phyloP scores from a whole-genome alignment of 2,113 vertebrate genomes.

The Petromus typicus region DNA sequence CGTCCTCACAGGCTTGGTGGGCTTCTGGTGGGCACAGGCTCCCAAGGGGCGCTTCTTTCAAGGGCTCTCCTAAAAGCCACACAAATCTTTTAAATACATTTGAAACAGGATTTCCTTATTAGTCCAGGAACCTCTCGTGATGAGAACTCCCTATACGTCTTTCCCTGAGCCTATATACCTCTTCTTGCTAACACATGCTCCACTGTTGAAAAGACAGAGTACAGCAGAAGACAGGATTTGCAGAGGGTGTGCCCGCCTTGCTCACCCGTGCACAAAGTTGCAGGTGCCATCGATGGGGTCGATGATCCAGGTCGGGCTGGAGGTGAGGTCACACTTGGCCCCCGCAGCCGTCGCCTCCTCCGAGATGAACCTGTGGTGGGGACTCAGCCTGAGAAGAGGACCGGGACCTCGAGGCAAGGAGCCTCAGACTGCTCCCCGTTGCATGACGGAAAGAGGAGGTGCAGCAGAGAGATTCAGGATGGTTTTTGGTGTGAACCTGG shows the following conservation, averaged over 20 bases:
- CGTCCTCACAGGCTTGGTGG: not conserved
- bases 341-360: conserved; percentile 93
- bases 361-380: conserved; percentile 90
- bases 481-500: not conserved
- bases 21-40: not conserved
- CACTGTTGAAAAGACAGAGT: not conserved
- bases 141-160: not conserved
- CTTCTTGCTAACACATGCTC: no score
- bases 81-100: not conserved
- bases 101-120: no score
- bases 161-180: not conserved
- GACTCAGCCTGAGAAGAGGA: conserved; percentile 29
- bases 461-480: not conserved
- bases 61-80: not conserved
- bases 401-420: not conserved
- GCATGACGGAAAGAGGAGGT: not conserved
- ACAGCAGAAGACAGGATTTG: not conserved
- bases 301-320: conserved; percentile 93
- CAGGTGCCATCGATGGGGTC: conserved; percentile 95
- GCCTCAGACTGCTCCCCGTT: not conserved
- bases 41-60: not conserved
- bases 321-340: conserved; percentile 90
- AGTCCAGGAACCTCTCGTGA: not conserved
- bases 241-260: not conserved
- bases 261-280: conserved; percentile 94